A percentile compares a stretch with the other conserved stretches of the same genome.
These are phyloP conservation scores for Terrapene triunguis DNA, from an alignment of 2,113 vertebrate species.

Conservation along the genomic window DNA sequence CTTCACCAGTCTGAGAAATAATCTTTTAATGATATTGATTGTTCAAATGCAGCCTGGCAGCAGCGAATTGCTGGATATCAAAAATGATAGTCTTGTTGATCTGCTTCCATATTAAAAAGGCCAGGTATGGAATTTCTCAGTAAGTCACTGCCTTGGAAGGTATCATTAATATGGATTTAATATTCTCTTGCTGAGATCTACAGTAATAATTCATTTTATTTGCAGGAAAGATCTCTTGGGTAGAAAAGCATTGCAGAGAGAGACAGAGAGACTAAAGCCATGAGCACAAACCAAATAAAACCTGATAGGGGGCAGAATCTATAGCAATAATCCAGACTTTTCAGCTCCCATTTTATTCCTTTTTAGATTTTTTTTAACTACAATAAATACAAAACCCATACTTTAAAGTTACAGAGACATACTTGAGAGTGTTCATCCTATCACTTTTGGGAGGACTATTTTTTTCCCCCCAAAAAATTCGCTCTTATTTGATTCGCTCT, in stretches of 20 bases:
- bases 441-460: neutral
- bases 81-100: rapidly evolving
- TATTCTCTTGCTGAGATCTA: neutral
- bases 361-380: neutral
- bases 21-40: rapidly evolving
- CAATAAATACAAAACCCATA: neutral
- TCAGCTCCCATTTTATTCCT: neutral
- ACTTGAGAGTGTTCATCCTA: neutral
- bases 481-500: neutral
- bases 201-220: neutral
- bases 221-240: neutral
- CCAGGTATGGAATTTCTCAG: neutral
- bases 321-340: neutral
- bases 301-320: neutral
- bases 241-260: neutral
- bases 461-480: neutral
- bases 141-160: neutral
- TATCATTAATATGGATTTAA: neutral
- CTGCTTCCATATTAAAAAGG: neutral
- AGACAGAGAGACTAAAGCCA: neutral
- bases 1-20: neutral
- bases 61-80: neutral
- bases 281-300: neutral
- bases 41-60: neutral
- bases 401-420: neutral